Evolutionary conservation across 2,113 vertebrate species (phyloP), one percentile per base, ranked within the genome.

Genomic region (Malurus melanocephalus): DNA sequence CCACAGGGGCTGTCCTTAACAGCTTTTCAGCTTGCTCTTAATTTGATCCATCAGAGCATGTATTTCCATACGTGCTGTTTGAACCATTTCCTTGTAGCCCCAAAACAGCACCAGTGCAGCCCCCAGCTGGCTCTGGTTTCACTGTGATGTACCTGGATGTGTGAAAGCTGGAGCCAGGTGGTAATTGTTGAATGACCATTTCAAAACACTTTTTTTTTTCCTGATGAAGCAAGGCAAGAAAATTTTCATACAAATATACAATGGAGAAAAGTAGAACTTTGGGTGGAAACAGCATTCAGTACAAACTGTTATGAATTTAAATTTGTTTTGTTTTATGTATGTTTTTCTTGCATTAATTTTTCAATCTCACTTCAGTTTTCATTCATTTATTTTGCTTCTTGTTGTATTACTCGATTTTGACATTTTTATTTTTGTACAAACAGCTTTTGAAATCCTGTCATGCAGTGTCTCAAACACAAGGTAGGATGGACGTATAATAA

Each of bases 401-500:
- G 92, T 96, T 98, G 97, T 97, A 96, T 97, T 96, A 96, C 96
- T 97, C 97, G 84, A 97, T 96, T 97, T 97, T 98, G 97, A 98
- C 97, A 96, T 98, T 97, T 97, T 97, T 98, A 98, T 98, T 98
- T 98, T 98, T 98, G 96, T 98, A 98, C 96, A 98, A 97, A 98
- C 99, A 99, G 99, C 99, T 99, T 99, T 99, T 99, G 99, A 99
- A 99, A 99, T 99, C 99, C 98, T 99, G 98, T 96, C 99, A 99
- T 98, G 98, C 98, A 98, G 98, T 98, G 97, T 98, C 98, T 98
- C 98, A 98, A 97, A 98, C 96, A 96, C 98, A 99, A 99, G 99
- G 99, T 99, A 99, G 98, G 99, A 97, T 96, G 94, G 79, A 95
- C 7, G 83, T 96, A 92, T 96, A 91, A 96, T 97, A 94, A 97